phyloP scores from a whole-genome alignment of 2,797 vertebrate genomes.

The Allobates femoralis region DNA sequence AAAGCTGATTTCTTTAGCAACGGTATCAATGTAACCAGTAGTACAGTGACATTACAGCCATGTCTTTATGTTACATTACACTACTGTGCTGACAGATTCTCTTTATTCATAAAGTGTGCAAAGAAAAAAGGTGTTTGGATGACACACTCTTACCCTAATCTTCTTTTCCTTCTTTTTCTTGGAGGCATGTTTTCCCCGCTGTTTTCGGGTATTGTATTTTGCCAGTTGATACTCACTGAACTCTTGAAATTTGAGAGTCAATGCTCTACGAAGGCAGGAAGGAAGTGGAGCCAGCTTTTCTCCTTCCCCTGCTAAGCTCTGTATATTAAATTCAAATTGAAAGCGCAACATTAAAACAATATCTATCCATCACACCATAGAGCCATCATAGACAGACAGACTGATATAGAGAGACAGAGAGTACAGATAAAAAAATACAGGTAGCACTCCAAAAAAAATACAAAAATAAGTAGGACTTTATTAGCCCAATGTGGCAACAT shows the following conservation, averaged over 20 bases:
- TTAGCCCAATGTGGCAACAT: no score
- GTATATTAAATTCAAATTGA: constrained; percentile 21
- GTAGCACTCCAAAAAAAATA: no score
- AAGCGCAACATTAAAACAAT: background rate
- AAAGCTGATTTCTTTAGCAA: no score
- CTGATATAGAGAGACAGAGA: no score
- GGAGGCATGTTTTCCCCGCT: constrained; percentile 79
- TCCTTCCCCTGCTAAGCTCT: constrained; percentile 75
- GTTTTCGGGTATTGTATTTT: constrained; percentile 88
- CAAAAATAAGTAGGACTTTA: no score
- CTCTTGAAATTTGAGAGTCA: constrained; percentile 86
- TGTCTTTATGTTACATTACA: no score
- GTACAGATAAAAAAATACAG: background rate
- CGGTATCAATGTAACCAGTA: no score
- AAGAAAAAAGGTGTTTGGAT: background rate
- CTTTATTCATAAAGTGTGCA: no score
- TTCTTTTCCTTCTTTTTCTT: constrained; percentile 13
- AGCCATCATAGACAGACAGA: background rate
- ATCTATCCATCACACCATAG: background rate
- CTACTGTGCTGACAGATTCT: no score
- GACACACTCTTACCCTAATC: constrained; percentile 5
- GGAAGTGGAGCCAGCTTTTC: constrained; percentile 73
- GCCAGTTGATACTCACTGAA: constrained; percentile 90
- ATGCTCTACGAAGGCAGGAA: constrained; percentile 82
- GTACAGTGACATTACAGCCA: no score